phyloP scores from a whole-genome alignment of 2,797 vertebrate genomes.

The Malacoraja senta region DNA sequence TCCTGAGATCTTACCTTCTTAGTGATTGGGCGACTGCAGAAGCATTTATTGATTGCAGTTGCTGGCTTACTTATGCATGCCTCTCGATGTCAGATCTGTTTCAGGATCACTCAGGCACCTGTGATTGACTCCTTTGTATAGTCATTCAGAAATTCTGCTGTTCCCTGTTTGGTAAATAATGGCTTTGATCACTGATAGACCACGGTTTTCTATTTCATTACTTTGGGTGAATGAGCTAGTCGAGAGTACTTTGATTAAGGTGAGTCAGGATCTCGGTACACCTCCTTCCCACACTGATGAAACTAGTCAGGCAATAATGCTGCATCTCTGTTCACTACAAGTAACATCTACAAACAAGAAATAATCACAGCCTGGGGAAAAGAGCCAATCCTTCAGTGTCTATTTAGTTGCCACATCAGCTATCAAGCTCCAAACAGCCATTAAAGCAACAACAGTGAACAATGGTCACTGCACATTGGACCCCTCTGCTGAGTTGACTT shows the following conservation, averaged over 20 bases:
- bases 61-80: neutral
- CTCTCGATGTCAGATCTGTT: neutral
- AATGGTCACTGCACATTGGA: neutral
- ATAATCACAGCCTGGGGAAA: conserved; percentile 31
- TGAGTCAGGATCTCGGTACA: conserved; percentile 23
- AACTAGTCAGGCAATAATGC: conserved; percentile 33
- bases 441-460: neutral
- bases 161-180: conserved; percentile 11
- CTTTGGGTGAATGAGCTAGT: conserved; percentile 26
- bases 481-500: too few relatives aligned
- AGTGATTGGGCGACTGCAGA: neutral
- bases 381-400: conserved; percentile 4
- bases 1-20: neutral
- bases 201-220: conserved; percentile 33
- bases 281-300: conserved; percentile 22
- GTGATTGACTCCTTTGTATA: neutral
- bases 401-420: neutral
- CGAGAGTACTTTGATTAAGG: conserved; percentile 23
- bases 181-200: neutral
- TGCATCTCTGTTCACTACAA: conserved; percentile 32
- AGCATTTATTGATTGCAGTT: neutral
- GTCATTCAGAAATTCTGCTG: neutral
- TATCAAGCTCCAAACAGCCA: conserved; percentile 7
- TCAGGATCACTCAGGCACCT: neutral
- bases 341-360: conserved; percentile 34